A percentile compares a stretch with the other conserved stretches of the same genome.
Evolutionary conservation across 53 echinoderm and acorn worm genomes (phyloP).

Genomic region (Patiria pectinifera): DNA sequence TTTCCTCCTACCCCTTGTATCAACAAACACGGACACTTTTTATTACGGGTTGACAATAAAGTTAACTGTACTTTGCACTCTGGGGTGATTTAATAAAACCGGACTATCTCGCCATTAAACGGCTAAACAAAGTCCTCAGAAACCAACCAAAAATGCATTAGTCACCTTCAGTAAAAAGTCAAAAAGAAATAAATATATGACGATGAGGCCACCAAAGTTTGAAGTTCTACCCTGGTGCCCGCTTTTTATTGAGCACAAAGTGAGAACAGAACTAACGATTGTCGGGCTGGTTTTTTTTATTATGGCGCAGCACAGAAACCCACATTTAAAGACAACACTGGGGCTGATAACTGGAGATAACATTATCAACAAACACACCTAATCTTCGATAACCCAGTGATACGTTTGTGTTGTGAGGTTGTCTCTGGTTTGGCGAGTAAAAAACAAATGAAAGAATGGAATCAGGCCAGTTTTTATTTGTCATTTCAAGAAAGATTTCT

Average conservation of each 20-base stretch:
- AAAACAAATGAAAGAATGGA: not conserved
- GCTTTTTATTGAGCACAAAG: not conserved
- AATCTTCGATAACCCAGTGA: not conserved
- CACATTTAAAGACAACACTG: not conserved
- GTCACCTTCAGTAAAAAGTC: slow-evolving; percentile 3
- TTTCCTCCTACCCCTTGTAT: not conserved
- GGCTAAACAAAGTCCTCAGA: slow-evolving; percentile 42
- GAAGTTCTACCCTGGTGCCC: not conserved
- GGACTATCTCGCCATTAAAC: slow-evolving; percentile 7
- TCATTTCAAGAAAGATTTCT: too few species aligned
- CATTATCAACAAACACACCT: slow-evolving; percentile 15
- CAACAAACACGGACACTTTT: slow-evolving; percentile 10
- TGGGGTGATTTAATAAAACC: not conserved
- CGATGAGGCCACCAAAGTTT: not conserved
- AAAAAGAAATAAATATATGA: not conserved
- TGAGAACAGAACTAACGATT: not conserved
- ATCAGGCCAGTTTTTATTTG: not conserved
- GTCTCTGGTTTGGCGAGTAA: not conserved
- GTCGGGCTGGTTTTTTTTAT: not conserved
- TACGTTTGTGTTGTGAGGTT: not conserved
- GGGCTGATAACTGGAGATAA: slow-evolving; percentile 31
- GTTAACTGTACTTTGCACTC: slow-evolving; percentile 46
- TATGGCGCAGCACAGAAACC: slow-evolving; percentile 6
- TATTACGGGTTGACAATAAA: slow-evolving; percentile 25
- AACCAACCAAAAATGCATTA: slow-evolving; percentile 52